A percentile compares a stretch with the other conserved stretches of the same genome.
These are phyloP conservation scores for Polypedilum vanderplanki DNA, from an alignment of 1,140 invertebrate genomes.

Conservation along the genomic window DNA sequence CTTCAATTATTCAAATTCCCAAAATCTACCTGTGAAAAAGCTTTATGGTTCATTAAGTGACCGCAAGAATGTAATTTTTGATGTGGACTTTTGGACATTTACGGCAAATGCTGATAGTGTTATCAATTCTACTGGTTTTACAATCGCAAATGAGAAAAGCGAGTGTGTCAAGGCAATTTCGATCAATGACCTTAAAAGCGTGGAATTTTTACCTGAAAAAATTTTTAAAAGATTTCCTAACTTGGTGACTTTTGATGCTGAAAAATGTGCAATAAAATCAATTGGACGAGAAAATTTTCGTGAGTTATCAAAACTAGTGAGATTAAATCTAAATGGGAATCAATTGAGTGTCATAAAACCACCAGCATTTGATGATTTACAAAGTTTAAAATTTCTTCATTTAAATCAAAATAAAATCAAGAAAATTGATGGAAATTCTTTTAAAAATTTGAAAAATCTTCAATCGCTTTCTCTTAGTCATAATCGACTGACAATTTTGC, in stretches of 20 bases:
- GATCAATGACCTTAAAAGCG: not conserved
- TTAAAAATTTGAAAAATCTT: not conserved
- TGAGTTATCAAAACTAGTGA: not conserved
- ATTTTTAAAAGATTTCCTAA: not conserved
- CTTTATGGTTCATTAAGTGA: too few species aligned
- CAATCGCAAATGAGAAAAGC: not conserved
- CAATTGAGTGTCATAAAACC: not conserved
- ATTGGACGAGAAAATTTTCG: not conserved
- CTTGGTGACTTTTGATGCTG: not conserved
- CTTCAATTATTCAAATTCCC: too few species aligned
- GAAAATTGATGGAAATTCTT: not conserved
- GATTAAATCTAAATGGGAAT: not conserved
- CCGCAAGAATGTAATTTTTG: too few species aligned
- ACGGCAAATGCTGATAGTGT: not conserved
- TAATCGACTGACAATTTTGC: not conserved
- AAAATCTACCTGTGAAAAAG: too few species aligned
- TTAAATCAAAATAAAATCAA: not conserved
- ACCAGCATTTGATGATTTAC: not conserved
- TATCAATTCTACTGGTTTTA: not conserved
- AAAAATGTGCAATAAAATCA: not conserved
- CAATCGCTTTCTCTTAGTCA: not conserved
- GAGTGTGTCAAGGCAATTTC: not conserved
- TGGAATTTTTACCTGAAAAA: not conserved
- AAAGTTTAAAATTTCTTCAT: not conserved
- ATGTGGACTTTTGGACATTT: not conserved